These are phyloP conservation scores for Taphrorychus bicolor DNA, from an alignment of 2,888 invertebrate species.

Conservation along the genomic window DNA sequence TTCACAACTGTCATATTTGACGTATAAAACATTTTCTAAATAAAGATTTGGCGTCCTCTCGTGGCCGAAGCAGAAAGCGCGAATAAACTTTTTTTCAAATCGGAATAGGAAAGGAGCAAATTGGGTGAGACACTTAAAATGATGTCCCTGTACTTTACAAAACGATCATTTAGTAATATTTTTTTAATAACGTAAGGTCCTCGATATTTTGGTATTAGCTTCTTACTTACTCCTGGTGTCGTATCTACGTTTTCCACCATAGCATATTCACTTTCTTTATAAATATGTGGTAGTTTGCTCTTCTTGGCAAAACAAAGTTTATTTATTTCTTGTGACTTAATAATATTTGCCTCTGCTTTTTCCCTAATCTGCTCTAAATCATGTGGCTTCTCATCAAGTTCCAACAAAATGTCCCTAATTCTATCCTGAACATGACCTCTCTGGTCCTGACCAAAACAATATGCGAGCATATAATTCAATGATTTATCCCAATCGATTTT, in stretches of 20 bases:
- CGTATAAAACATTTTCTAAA: too few relatives aligned
- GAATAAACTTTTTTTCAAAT: too few relatives aligned
- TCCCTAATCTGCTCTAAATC: background rate
- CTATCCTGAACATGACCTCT: background rate
- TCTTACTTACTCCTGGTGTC: background rate
- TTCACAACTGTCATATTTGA: too few relatives aligned
- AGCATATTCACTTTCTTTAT: background rate
- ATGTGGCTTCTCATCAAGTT: background rate
- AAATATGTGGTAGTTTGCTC: background rate
- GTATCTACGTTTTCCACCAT: conserved; percentile 1
- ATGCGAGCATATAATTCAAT: background rate
- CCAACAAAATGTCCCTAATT: background rate
- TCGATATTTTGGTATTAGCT: background rate
- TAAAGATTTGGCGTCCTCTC: too few relatives aligned
- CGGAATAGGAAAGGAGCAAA: too few relatives aligned
- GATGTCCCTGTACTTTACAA: too few relatives aligned
- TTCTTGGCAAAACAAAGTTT: background rate
- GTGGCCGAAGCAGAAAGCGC: too few relatives aligned
- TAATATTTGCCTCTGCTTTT: background rate
- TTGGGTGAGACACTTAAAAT: too few relatives aligned
- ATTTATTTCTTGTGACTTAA: conserved; percentile 2
- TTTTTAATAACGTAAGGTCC: conserved; percentile 2
- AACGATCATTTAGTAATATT: too few relatives aligned
- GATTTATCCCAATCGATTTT: background rate
- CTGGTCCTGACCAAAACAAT: background rate